phyloP scores from a whole-genome alignment of 2,797 vertebrate genomes.

The Chaunax sp. region DNA sequence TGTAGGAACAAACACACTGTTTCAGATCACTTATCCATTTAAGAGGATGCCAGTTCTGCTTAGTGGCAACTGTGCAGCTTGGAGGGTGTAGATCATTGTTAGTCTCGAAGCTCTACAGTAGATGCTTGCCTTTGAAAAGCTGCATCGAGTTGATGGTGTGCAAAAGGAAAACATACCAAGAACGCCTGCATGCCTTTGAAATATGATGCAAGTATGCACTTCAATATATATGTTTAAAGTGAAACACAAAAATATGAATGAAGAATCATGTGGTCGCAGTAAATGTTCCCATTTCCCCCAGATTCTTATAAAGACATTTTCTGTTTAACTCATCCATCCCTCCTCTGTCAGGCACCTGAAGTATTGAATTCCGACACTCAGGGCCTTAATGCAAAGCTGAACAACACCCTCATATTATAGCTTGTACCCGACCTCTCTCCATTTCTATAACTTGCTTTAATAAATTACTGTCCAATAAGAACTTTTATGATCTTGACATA shows the following conservation, averaged over 20 bases:
- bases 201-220: slow-evolving; percentile 27
- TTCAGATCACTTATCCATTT: slow-evolving; percentile 73
- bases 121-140: slow-evolving; percentile 34
- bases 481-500: slow-evolving; percentile 98
- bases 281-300: slow-evolving; percentile 58
- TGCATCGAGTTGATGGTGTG: neutral
- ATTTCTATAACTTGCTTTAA: slow-evolving; percentile 87
- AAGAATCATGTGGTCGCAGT: slow-evolving; percentile 31
- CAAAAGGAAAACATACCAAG: slow-evolving; percentile 16
- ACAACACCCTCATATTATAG: slow-evolving; percentile 70
- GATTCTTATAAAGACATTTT: slow-evolving; percentile 65
- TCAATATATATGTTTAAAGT: slow-evolving; percentile 28
- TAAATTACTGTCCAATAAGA: slow-evolving; percentile 93
- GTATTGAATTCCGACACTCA: slow-evolving; percentile 69
- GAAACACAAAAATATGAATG: slow-evolving; percentile 20
- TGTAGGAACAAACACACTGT: slow-evolving; percentile 56
- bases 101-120: slow-evolving; percentile 29
- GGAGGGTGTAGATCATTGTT: slow-evolving; percentile 46
- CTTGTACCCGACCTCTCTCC: slow-evolving; percentile 72
- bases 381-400: slow-evolving; percentile 75
- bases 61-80: slow-evolving; percentile 46
- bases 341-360: slow-evolving; percentile 61
- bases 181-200: slow-evolving; percentile 8
- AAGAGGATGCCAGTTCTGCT: slow-evolving; percentile 64
- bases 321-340: slow-evolving; percentile 55